Evolutionary conservation across 1,140 invertebrate genomes (phyloP).

Genomic region (Eciton burchellii): DNA sequence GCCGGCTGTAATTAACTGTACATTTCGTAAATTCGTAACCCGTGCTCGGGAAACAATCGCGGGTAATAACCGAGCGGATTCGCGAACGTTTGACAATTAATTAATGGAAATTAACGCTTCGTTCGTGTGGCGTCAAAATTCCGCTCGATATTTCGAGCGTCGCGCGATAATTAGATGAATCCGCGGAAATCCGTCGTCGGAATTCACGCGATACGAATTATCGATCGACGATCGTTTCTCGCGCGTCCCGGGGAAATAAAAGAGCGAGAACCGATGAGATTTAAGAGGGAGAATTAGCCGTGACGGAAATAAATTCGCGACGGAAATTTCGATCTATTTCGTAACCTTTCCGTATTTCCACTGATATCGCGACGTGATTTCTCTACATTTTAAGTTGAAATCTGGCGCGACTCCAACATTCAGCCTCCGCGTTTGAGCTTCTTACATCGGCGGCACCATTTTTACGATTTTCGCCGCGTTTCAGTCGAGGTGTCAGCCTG

Average conservation of each 20-base stretch:
- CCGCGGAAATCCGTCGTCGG: neutral
- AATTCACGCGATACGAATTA: conserved; percentile 22
- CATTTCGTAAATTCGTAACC: conserved; percentile 44
- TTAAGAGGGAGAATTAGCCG: neutral
- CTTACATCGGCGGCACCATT: neutral
- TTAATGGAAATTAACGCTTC: neutral
- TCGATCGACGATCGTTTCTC: conserved; percentile 14
- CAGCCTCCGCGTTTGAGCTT: conserved; percentile 1
- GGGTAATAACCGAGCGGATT: neutral
- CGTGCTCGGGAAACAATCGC: conserved; percentile 11
- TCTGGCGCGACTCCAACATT: conserved; percentile 29
- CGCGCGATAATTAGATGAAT: conserved; percentile 21
- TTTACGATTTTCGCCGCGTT: conserved; percentile 25
- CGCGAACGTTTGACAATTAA: neutral
- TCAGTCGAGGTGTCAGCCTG: neutral
- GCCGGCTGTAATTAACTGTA: conserved; percentile 24
- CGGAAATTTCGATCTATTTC: conserved; percentile 9
- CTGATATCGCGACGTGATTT: neutral
- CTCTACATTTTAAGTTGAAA: neutral
- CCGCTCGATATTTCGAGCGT: conserved; percentile 41
- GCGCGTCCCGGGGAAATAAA: neutral
- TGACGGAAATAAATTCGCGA: neutral
- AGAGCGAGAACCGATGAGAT: neutral
- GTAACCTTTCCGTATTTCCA: neutral
- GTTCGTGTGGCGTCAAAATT: conserved; percentile 28